A percentile compares a stretch with the other conserved stretches of the same genome.
phyloP scores from a whole-genome alignment of 2,113 vertebrate genomes.

The Anarrhichthys ocellatus region DNA sequence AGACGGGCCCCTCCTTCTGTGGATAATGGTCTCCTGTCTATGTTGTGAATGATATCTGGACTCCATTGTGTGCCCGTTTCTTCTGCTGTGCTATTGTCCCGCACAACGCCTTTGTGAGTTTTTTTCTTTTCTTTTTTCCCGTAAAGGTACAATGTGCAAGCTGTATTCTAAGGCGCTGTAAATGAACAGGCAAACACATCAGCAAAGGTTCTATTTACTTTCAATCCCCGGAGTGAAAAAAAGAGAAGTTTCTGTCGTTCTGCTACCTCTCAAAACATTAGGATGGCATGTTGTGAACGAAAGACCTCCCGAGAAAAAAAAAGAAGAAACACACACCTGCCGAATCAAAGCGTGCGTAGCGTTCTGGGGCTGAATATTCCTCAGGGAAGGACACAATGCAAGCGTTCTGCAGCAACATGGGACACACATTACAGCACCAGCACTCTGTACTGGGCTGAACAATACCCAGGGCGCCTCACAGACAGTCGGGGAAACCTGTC shows the following conservation, averaged over 20 bases:
- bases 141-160: constrained; percentile 49
- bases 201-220: constrained; percentile 68
- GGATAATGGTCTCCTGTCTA: constrained; percentile 74
- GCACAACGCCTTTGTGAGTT: constrained; percentile 65
- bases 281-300: constrained; percentile 54
- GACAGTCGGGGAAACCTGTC: constrained; percentile 51
- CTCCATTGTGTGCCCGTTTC: constrained; percentile 67
- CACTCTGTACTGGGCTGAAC: constrained; percentile 43
- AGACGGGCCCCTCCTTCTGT: constrained; percentile 60
- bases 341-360: constrained; percentile 47
- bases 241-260: constrained; percentile 61
- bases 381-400: constrained; percentile 59
- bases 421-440: constrained; percentile 39
- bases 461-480: constrained; percentile 49
- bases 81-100: constrained; percentile 60
- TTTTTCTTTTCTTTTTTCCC: neutral
- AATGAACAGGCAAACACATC: constrained; percentile 71
- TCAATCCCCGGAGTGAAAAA: constrained; percentile 54
- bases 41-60: constrained; percentile 77
- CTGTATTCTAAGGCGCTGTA: constrained; percentile 56
- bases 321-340: constrained; percentile 52
- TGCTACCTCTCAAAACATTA: constrained; percentile 62
- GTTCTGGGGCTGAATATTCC: constrained; percentile 44
- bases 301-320: constrained; percentile 21
- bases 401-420: constrained; percentile 43